Percentiles rank a stretch among this genome's conserved stretches.
phyloP scores from a whole-genome alignment of 2,113 vertebrate species.

The Periophthalmodon schlosseri region DNA sequence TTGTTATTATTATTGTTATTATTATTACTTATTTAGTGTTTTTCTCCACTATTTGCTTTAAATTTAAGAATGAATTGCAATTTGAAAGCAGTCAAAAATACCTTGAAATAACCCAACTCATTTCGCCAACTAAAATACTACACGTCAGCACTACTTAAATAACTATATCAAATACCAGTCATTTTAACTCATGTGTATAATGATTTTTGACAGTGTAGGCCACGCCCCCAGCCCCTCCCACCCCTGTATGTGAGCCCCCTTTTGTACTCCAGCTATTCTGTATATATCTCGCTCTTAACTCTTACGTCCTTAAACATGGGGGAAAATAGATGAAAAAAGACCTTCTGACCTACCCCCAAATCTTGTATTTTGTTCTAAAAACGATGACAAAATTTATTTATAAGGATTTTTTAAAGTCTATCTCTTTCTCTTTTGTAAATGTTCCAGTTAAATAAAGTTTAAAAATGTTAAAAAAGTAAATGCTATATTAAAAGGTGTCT shows the following conservation, averaged over 20 bases:
- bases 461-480: constrained; percentile 75
- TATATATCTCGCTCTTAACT: constrained; percentile 50
- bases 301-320: constrained; percentile 21
- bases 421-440: constrained; percentile 82
- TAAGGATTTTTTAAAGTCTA: constrained; percentile 79
- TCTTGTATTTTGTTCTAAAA: constrained; percentile 81
- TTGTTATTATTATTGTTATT: too few relatives aligned
- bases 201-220: not conserved
- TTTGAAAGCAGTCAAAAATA: not conserved
- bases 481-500: constrained; percentile 75
- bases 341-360: constrained; percentile 61
- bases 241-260: constrained; percentile 63
- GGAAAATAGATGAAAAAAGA: constrained; percentile 25
- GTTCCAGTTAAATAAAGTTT: constrained; percentile 78
- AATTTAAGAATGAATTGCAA: too few relatives aligned
- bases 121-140: not conserved
- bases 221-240: constrained; percentile 7
- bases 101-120: not conserved
- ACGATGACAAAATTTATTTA: constrained; percentile 80
- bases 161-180: not conserved
- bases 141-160: not conserved
- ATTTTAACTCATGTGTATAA: not conserved
- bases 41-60: too few relatives aligned
- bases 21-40: too few relatives aligned
- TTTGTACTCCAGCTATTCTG: constrained; percentile 73